phyloP scores from a whole-genome alignment of 2,888 invertebrate species.

The Chaetogeoica ovagalla region DNA sequence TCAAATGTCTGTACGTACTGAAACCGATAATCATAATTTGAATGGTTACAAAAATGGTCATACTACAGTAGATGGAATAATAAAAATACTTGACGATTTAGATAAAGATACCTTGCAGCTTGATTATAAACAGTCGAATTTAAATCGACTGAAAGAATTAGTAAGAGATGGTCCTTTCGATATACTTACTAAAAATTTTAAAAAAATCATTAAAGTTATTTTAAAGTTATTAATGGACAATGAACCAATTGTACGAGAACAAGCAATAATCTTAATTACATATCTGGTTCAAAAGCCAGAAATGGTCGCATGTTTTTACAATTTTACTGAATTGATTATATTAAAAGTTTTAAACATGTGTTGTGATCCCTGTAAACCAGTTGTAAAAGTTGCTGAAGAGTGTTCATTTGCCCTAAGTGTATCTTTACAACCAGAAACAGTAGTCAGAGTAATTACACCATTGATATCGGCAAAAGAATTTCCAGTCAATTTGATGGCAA shows the following conservation, averaged over 20 bases:
- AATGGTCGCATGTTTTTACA: conserved; percentile 74
- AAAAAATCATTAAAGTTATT: conserved; percentile 51
- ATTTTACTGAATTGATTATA: conserved; percentile 88
- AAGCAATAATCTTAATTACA: conserved; percentile 45
- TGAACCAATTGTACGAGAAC: conserved; percentile 38
- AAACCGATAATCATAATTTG: conserved; percentile 52
- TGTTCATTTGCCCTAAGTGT: conserved; percentile 67
- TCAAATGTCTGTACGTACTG: conserved; percentile 69
- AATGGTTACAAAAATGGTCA: conserved; percentile 53
- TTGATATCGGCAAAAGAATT: conserved; percentile 85
- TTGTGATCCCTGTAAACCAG: conserved; percentile 71
- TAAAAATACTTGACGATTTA: conserved; percentile 46
- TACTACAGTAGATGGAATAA: conserved; percentile 37
- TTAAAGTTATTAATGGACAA: conserved; percentile 47
- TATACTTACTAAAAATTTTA: conserved; percentile 41
- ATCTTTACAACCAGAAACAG: conserved; percentile 60
- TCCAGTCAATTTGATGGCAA: conserved; percentile 87
- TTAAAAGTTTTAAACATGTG: conserved; percentile 87
- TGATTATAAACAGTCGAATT: conserved; percentile 51
- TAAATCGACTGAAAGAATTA: conserved; percentile 48
- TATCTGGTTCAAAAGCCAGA: conserved; percentile 42
- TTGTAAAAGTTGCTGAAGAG: conserved; percentile 77
- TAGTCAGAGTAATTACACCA: conserved; percentile 67
- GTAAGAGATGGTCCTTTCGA: conserved; percentile 37
- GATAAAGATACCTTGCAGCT: conserved; percentile 45